phyloP scores from a whole-genome alignment of 2,797 vertebrate genomes.

The Salarias fasciatus region DNA sequence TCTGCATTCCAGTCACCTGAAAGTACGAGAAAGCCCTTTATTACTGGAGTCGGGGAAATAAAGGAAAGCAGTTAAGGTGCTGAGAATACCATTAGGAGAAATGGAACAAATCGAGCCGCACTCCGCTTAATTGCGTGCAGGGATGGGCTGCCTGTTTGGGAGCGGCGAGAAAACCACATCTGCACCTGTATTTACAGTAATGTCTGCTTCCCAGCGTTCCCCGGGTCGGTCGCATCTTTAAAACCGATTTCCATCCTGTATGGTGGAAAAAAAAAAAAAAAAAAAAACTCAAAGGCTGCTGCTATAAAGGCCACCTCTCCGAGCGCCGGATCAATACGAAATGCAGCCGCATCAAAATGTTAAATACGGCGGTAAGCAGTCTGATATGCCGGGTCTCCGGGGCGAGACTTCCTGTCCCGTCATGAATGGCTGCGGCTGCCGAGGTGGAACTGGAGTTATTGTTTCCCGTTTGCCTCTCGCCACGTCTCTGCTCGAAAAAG shows the following conservation, averaged over 20 bases:
- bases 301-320: constrained; percentile 27
- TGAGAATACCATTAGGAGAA: constrained; percentile 42
- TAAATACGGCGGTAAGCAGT: constrained; percentile 49
- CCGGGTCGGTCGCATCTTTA: constrained; percentile 25
- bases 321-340: constrained; percentile 27
- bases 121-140: constrained; percentile 46
- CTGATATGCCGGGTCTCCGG: constrained; percentile 38
- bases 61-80: constrained; percentile 42
- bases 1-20: constrained; percentile 49
- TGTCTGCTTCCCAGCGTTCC: too few relatives aligned
- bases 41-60: constrained; percentile 37
- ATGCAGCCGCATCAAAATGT: constrained; percentile 41
- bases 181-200: too few relatives aligned
- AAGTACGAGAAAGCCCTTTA: constrained; percentile 48
- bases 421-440: too few relatives aligned
- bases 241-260: constrained; percentile 33
- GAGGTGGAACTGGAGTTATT: constrained; percentile 32
- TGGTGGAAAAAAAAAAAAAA: neutral
- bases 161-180: too few relatives aligned
- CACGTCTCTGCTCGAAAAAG: constrained; percentile 33
- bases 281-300: constrained; percentile 16
- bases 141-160: too few relatives aligned
- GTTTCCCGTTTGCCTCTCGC: constrained; percentile 43
- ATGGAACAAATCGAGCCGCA: constrained; percentile 49
- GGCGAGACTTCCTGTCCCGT: constrained; percentile 51